Base-by-base conservation (phyloP, 2,888 invertebrate species). In the Autographa gamma region DNA sequence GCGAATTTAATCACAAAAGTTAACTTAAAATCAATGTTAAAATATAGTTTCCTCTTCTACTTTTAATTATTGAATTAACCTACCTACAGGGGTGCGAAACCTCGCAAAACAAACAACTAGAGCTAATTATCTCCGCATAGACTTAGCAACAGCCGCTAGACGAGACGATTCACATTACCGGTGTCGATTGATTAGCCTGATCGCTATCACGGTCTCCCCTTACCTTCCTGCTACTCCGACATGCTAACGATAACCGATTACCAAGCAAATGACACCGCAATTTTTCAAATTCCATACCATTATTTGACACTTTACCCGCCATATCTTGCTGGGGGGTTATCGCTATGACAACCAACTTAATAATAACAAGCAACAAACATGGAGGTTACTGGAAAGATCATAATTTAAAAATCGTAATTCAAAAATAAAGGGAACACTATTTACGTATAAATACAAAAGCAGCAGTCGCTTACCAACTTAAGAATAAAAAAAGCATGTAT, bases 141-240 rank as follows among this genome's bases (percentile, higher is more conserved):
- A 77, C 59, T 62, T 75, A 56, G 69, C 81, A 76, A 78, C 80
- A 68, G 43, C 77, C 73, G 60, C 72, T 83, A 83, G 82, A 80
- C 76, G 63, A 74, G 74, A 74, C 77, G 71, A 72, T 71, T 78
- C 78, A 74, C 68, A 78, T 78, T 76, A 80, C 68, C 60, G 74
- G 85, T 84, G 85, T 85, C 85, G 82, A 85, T 85, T 81, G 73
- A 79, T 78, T 73, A 79, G 71, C 69, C 34, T 63, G 73, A 66
- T 72, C 69, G 66, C 73, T 83, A 75, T 81, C 80, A 69, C 66
- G 71, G 71, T 72, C 64, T 84, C 85, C 60, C 61, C 73, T 84
- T 85, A 84, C 88, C 61, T 90, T 90, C 90, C 89, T 86, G 88
- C 82, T 78, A 88, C 72, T 72, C 63, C 67, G 64, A 69, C 69